Percentiles rank a stretch among this genome's conserved stretches.
Conservation (phyloP, 2,797 vertebrate genomes). For the Ammospiza maritima region DNA sequence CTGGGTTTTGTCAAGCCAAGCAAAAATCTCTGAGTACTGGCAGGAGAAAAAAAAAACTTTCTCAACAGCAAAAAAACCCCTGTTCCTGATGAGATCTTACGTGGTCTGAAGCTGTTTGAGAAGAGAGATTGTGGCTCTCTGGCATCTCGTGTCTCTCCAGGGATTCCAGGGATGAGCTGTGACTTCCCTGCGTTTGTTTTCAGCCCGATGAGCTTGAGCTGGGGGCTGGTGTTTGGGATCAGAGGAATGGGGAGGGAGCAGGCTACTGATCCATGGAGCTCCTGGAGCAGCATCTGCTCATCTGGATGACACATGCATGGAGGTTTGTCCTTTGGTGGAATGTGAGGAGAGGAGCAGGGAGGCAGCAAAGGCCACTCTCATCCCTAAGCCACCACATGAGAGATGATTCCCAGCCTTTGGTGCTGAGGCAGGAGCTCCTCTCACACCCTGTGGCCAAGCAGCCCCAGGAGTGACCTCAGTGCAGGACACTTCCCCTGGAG, state of each 20-base stretch:
- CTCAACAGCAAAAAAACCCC: background rate
- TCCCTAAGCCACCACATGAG: background rate
- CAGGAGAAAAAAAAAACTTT: background rate
- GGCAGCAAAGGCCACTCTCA: constrained; percentile 35
- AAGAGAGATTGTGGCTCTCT: background rate
- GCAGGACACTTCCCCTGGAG: background rate
- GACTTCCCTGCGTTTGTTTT: background rate
- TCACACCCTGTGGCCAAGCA: background rate
- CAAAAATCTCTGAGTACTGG: background rate
- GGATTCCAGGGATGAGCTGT: constrained; percentile 29
- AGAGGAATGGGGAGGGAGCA: constrained; percentile 38
- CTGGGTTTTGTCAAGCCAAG: background rate
- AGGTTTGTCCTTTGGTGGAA: constrained; percentile 30
- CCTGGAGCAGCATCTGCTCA: constrained; percentile 46
- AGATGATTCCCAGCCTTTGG: background rate
- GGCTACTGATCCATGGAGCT: constrained; percentile 53
- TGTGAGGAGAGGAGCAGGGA: constrained; percentile 1
- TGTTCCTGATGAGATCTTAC: constrained; percentile 14
- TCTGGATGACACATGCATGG: constrained; percentile 59
- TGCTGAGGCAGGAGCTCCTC: background rate
- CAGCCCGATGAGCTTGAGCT: background rate
- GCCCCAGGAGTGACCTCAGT: background rate
- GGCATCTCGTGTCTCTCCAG: background rate
- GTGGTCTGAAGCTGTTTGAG: background rate
- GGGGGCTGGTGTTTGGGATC: constrained; percentile 43